Base-by-base conservation (phyloP, 2,797 vertebrate species). In the Xyrichtys novacula region DNA sequence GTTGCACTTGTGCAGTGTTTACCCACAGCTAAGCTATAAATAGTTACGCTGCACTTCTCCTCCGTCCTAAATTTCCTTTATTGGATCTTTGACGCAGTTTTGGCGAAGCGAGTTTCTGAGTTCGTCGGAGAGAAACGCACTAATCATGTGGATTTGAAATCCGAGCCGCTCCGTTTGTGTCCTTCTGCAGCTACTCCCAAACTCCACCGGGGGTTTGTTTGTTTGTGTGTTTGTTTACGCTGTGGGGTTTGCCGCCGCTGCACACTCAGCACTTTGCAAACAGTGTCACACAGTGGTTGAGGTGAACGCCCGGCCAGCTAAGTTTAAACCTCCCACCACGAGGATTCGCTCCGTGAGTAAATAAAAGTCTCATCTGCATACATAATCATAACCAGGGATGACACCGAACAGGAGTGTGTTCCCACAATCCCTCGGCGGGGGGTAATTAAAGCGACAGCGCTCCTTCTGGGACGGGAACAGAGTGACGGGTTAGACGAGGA, bases 221-320 rank as follows among this genome's bases (percentile, higher is more conserved):
- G 50, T 74, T 76, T 34, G 29, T 34, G 67, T 49, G 50, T 74
- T 76, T 77, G 52, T 76, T 73, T 58, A 56, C 9, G 29, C 49
- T 5, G 9, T 16, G 2, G 25, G 31, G 42, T 39, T 50, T 20
- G 26, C 16, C 6, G 5, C n/a, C 1, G 29, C 48, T 32, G 60
- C 74, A 60, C 48, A 34, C 54, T 88, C 87, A 78, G 71, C 83
- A 40, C 42, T 85, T 79, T 60, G 17, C 55, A 60, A 42, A 65
- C 6, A 11, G 64, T 70, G 62, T 57, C 76, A 71, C 20, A 0
- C 17, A 47, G 46, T 0, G 17, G 28, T 71, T 55, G 29, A 80
- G 65, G 59, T 80, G 50, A 87, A 77, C 0, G 55, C 65, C 60
- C 77, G 81, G 78, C 80, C 85, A 87, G 57, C 74, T 85, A 66